Evolutionary conservation across 1,140 invertebrate species (phyloP).

Genomic region (Trachelipus rathkii): DNA sequence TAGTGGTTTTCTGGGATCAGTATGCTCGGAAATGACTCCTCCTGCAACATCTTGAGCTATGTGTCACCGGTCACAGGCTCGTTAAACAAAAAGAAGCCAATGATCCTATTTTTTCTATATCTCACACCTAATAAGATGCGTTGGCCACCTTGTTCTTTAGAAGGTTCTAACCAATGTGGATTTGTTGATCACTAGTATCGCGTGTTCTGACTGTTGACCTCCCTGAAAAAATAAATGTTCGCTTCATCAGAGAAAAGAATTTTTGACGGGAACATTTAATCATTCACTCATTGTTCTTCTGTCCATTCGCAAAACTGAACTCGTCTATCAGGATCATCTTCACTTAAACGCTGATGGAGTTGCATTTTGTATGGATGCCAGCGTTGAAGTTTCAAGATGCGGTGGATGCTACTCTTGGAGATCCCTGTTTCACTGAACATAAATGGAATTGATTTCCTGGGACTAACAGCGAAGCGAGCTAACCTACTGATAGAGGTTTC

Average conservation of each 20-base stretch:
- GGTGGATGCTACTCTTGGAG: not conserved
- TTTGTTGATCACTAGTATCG: too few species aligned
- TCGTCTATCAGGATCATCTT: conserved; percentile 2
- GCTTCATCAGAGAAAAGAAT: conserved; percentile 6
- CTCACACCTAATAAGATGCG: too few species aligned
- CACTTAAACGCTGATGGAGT: not conserved
- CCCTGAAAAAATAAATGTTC: not conserved
- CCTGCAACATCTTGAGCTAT: too few species aligned
- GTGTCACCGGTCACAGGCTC: too few species aligned
- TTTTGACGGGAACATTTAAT: not conserved
- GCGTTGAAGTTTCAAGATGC: not conserved
- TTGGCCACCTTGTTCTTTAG: too few species aligned
- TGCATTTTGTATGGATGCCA: conserved; percentile 1
- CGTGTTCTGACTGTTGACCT: too few species aligned
- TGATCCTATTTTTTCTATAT: too few species aligned
- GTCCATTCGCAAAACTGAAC: not conserved
- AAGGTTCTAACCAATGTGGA: too few species aligned
- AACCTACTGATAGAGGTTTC: not conserved
- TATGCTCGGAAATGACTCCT: too few species aligned
- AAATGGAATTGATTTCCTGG: not conserved
- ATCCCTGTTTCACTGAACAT: not conserved
- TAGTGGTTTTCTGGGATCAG: too few species aligned
- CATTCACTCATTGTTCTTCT: not conserved
- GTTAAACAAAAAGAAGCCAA: too few species aligned
- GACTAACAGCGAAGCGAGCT: not conserved